Conservation (phyloP, 2,113 vertebrate species). For the Cercopithecus mona region DNA sequence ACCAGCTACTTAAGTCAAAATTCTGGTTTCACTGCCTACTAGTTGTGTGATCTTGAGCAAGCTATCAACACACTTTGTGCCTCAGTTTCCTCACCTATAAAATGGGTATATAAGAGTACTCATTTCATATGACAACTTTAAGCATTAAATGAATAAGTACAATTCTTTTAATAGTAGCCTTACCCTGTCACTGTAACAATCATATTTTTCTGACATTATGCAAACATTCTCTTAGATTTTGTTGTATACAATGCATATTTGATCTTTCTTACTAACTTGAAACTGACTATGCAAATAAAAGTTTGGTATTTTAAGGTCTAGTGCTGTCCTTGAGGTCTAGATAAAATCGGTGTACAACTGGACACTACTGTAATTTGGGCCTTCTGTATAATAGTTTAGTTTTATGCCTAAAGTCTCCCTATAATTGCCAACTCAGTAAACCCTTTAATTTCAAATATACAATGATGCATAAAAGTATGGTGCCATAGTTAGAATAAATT, state of each 20-base stretch:
- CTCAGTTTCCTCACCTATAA: too few species aligned
- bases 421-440: constrained; percentile 24
- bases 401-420: constrained; percentile 48
- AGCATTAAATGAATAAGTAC: background rate
- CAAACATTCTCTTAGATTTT: background rate
- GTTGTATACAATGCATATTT: background rate
- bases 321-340: constrained; percentile 50
- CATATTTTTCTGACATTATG: background rate
- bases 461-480: constrained; percentile 13
- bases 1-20: background rate
- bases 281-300: constrained; percentile 40
- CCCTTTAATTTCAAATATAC: constrained; percentile 52
- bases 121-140: background rate
- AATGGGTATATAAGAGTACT: background rate
- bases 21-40: background rate
- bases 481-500: constrained; percentile 20
- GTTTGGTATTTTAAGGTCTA: constrained; percentile 35
- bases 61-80: too few species aligned
- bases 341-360: constrained; percentile 29
- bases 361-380: constrained; percentile 35
- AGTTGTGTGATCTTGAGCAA: too few species aligned
- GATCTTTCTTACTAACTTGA: constrained; percentile 6
- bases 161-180: background rate
- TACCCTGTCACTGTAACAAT: background rate
- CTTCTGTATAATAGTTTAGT: constrained; percentile 45